A percentile compares a stretch with the other conserved stretches of the same genome.
Evolutionary conservation across 2,888 invertebrate genomes (phyloP).

Genomic region (Melanchra persicariae): DNA sequence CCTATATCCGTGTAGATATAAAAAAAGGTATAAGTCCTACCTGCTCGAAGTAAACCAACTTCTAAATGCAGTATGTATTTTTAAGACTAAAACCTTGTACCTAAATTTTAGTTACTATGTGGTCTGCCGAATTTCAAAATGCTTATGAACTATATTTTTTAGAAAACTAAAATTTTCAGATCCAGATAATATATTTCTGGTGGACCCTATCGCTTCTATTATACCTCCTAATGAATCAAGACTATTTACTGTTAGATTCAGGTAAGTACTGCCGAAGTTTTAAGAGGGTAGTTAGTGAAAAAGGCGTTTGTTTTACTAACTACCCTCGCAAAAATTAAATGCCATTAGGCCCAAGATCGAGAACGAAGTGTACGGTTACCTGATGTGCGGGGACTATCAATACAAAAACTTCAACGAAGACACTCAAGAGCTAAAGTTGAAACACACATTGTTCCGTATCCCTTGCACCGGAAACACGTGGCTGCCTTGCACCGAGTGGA

Average conservation of each 20-base stretch:
- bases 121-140: neutral
- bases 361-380: constrained; percentile 82
- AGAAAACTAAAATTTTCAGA: constrained; percentile 74
- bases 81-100: neutral
- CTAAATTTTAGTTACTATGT: neutral
- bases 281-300: neutral
- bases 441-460: constrained; percentile 85
- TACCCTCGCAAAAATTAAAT: neutral
- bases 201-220: constrained; percentile 81
- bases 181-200: constrained; percentile 83
- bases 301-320: neutral
- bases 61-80: no score
- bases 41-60: no score
- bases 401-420: constrained; percentile 70
- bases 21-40: no score
- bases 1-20: no score
- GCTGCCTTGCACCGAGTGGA: constrained; percentile 83
- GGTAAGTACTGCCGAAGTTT: constrained; percentile 71
- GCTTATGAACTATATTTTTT: neutral
- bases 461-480: constrained; percentile 87
- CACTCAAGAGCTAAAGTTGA: constrained; percentile 69
- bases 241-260: constrained; percentile 85
- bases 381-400: constrained; percentile 86
- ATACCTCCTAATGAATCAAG: constrained; percentile 86
- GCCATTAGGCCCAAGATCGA: constrained; percentile 80